These are phyloP conservation scores for Euzophera pinguis DNA, from an alignment of 2,888 invertebrate genomes.

Conservation along the genomic window DNA sequence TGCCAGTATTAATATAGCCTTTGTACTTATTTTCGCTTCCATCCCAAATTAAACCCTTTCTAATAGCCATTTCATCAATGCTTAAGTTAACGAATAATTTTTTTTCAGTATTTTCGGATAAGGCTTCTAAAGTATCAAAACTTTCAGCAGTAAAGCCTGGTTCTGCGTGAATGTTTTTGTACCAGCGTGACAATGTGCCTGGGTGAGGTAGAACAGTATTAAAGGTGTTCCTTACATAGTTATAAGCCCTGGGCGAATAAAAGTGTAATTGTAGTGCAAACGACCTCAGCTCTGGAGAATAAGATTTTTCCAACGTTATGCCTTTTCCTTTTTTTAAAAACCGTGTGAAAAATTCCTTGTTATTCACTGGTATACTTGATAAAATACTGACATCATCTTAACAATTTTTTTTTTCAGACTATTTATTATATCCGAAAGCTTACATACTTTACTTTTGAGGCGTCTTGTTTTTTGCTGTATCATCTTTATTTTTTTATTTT, in stretches of 20 bases:
- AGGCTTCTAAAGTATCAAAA: too few species aligned
- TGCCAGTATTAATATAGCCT: background rate
- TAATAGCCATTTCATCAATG: background rate
- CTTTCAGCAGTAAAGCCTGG: conserved; percentile 13
- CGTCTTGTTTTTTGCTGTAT: too few species aligned
- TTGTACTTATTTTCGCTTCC: background rate
- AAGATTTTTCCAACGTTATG: background rate
- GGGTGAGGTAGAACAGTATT: conserved; percentile 21
- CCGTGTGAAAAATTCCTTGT: background rate
- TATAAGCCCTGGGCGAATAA: conserved; percentile 20
- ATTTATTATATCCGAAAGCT: too few species aligned
- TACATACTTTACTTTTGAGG: too few species aligned
- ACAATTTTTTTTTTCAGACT: background rate
- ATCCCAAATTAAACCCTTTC: background rate
- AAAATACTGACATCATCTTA: background rate
- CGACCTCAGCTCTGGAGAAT: conserved; percentile 2
- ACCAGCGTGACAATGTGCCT: conserved; percentile 20
- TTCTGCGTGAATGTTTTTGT: conserved; percentile 12
- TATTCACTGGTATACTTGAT: background rate
- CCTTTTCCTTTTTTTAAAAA: background rate
- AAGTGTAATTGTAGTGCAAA: conserved; percentile 18
- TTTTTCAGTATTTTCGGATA: too few species aligned
- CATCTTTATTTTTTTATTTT: too few species aligned
- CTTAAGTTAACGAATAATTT: too few species aligned
- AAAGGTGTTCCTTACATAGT: conserved; percentile 21